A percentile compares a stretch with the other conserved stretches of the same genome.
phyloP scores from a whole-genome alignment of 2,797 vertebrate species.

The Sebastes iracundus region DNA sequence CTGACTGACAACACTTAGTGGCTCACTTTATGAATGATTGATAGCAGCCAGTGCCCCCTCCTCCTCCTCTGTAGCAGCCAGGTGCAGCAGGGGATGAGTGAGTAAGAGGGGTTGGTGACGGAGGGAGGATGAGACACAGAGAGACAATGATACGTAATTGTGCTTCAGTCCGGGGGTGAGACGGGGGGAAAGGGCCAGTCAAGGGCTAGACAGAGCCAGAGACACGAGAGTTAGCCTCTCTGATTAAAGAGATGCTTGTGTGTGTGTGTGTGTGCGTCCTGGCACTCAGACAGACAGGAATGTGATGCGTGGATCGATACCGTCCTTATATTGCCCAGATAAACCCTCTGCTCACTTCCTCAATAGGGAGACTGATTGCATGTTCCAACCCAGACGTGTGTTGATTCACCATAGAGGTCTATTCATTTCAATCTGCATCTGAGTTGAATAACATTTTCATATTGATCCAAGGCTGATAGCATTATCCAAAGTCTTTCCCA shows the following conservation, averaged over 20 bases:
- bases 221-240: constrained; percentile 26
- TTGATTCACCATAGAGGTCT: constrained; percentile 37
- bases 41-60: constrained; percentile 19
- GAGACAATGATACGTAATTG: constrained; percentile 12
- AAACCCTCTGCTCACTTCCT: neutral
- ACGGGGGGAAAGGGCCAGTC: neutral
- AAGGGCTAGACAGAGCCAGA: constrained; percentile 19
- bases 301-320: constrained; percentile 46
- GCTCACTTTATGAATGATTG: constrained; percentile 60
- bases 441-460: constrained; percentile 52
- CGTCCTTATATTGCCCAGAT: constrained; percentile 54
- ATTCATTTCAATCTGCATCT: constrained; percentile 58
- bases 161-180: constrained; percentile 4
- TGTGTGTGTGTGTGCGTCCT: constrained; percentile 14
- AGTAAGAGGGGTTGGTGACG: constrained; percentile 16
- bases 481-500: constrained; percentile 43
- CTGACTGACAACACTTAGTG: constrained; percentile 42
- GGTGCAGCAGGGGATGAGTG: constrained; percentile 11
- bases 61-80: constrained; percentile 15
- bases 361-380: constrained; percentile 37
- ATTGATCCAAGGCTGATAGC: constrained; percentile 55
- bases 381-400: constrained; percentile 38
- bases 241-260: constrained; percentile 41
- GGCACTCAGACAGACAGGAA: constrained; percentile 37
- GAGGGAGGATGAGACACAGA: neutral